Base-by-base conservation (phyloP, 2,113 vertebrate genomes). In the Myotis davidii region DNA sequence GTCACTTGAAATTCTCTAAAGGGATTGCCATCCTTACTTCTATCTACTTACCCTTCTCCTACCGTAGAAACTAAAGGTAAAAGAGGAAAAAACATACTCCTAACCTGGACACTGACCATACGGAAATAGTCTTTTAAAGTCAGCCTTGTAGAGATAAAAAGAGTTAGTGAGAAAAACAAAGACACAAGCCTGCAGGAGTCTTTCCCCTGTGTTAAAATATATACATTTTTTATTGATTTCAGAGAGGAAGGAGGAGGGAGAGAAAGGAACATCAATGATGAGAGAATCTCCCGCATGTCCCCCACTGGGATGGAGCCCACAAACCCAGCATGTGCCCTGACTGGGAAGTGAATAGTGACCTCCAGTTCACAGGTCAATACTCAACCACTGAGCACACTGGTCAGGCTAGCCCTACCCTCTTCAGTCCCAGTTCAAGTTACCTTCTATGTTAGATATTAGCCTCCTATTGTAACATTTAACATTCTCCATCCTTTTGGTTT, bases 1-100 rank as follows among this genome's bases (percentile, higher is more conserved):
- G 32, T 94, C 67, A 97, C 48, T 56, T 95, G 27, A 48, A 91
- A 92, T 95, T n/a, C 79, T 87, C 54, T 78, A 79, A 12, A 84
- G 64, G 69, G 67, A 88, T 91, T 67, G n/a, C 32, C 42, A 61
- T 67, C 90, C 37, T 54, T 25, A 83, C 81, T 73, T 65, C 73
- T 37, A 34, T 27, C 48, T 88, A 90, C 29, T 94, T 93, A 89
- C 78, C 5, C 0, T 91, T 96, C 56, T 74, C 50, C 74, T 86
- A 74, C 20, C 42, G 27, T 50, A 29, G 3, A 61, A 42, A 54
- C 32, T 67, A 81, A 90, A 85, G 91, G 56, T 69, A 39, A 48
- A 79, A 32, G 17, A 86, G 27, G 42, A 77, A 16, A 17, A 96
- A 88, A 90, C 82, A 91, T 4, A 29, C n/a, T 78, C 77, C 64